phyloP scores from a whole-genome alignment of 2,113 vertebrate species.

The Egretta garzetta region DNA sequence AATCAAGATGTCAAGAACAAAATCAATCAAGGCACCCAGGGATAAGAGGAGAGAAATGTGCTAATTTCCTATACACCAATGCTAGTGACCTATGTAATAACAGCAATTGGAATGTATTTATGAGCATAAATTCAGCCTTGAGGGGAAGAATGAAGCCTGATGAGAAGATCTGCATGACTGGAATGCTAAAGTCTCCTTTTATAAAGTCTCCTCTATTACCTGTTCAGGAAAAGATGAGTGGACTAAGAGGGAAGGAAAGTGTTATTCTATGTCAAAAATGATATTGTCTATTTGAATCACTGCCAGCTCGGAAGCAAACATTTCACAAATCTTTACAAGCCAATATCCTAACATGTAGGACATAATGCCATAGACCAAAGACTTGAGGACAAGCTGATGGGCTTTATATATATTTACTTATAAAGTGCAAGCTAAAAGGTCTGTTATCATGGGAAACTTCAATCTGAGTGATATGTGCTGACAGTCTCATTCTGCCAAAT shows the following conservation, averaged over 20 bases:
- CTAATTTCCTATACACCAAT: not conserved
- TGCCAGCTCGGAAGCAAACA: not conserved
- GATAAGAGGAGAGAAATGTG: not conserved
- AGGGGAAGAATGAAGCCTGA: not conserved
- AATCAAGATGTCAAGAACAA: not conserved
- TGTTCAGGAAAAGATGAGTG: not conserved
- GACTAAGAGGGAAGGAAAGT: not conserved
- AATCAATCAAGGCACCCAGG: not conserved
- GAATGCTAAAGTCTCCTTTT: not conserved
- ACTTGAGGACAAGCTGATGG: not conserved
- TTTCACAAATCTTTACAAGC: not conserved
- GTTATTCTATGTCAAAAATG: not conserved
- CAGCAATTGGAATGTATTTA: not conserved
- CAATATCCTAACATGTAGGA: not conserved
- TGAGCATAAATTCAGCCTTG: not conserved
- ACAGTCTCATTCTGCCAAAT: not conserved
- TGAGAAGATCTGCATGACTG: not conserved
- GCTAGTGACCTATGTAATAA: not conserved
- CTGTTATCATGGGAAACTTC: not conserved
- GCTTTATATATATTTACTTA: not conserved
- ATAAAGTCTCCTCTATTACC: not conserved
- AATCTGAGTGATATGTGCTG: not conserved
- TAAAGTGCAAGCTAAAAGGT: not conserved
- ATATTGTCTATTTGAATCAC: not conserved
- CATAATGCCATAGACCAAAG: not conserved